A percentile compares a stretch with the other conserved stretches of the same genome.
phyloP scores from a whole-genome alignment of 2,888 invertebrate genomes.

The Crepidodera aurea region DNA sequence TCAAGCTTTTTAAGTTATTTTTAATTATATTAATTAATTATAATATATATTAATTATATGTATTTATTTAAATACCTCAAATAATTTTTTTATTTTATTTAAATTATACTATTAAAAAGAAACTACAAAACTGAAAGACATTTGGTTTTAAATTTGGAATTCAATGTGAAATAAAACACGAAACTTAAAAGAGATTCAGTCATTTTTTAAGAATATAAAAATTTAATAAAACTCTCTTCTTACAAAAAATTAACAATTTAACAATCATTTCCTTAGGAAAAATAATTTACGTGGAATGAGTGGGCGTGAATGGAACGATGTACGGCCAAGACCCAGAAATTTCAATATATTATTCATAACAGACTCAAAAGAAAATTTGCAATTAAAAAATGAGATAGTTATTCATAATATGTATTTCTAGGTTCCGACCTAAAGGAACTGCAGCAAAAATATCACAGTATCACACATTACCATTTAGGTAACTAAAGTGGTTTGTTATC shows the following conservation, averaged over 20 bases:
- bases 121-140: too few species aligned
- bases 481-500: not conserved
- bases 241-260: constrained; percentile 35
- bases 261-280: constrained; percentile 32
- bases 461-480: constrained; percentile 29
- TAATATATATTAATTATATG: too few species aligned
- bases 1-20: too few species aligned
- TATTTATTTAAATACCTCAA: too few species aligned
- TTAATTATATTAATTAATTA: too few species aligned
- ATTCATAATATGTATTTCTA: not conserved
- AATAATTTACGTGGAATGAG: constrained; percentile 22
- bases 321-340: not conserved
- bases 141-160: constrained; percentile 27
- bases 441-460: not conserved
- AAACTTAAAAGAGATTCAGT: constrained; percentile 27
- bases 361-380: not conserved
- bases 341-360: not conserved
- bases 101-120: too few species aligned
- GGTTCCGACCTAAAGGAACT: not conserved
- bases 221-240: constrained; percentile 33
- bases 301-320: constrained; percentile 6
- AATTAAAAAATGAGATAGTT: not conserved
- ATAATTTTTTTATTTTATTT: too few species aligned
- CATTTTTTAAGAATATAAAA: constrained; percentile 37
- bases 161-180: constrained; percentile 35